phyloP scores from a whole-genome alignment of 2,113 vertebrate genomes.

The Lota lota region DNA sequence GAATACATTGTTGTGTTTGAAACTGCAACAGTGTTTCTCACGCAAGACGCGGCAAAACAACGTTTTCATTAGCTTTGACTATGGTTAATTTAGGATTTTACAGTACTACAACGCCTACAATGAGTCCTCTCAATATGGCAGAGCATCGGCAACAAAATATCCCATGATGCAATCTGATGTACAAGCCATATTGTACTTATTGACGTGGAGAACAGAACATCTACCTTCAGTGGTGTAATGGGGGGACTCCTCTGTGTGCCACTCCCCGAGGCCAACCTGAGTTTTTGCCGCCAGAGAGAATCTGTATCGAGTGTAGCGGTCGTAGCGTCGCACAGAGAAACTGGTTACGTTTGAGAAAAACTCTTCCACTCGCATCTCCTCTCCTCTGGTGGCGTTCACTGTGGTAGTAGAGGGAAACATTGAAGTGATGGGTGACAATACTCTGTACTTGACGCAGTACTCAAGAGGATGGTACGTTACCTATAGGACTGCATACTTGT shows the following conservation, averaged over 20 bases:
- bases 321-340: conserved; percentile 83
- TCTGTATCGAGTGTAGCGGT: conserved; percentile 90
- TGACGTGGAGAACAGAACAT: too few relatives aligned
- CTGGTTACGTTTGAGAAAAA: conserved; percentile 86
- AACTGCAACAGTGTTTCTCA: too few relatives aligned
- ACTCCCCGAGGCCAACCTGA: conserved; percentile 82
- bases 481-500: too few relatives aligned
- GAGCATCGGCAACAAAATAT: too few relatives aligned
- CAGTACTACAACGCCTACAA: too few relatives aligned
- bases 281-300: conserved; percentile 86
- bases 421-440: not conserved
- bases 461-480: too few relatives aligned
- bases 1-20: too few relatives aligned
- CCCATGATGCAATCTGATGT: too few relatives aligned
- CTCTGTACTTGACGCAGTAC: conserved; percentile 1
- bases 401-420: conserved; percentile 28
- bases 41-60: too few relatives aligned
- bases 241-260: conserved; percentile 81
- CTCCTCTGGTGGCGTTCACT: conserved; percentile 86
- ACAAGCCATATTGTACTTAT: not conserved
- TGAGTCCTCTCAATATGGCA: too few relatives aligned
- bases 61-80: not conserved
- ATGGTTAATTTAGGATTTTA: not conserved
- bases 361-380: conserved; percentile 75
- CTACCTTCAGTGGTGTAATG: conserved; percentile 89